These are phyloP conservation scores for Fulmarus glacialis DNA, from an alignment of 2,113 vertebrate species.

Conservation along the genomic window DNA sequence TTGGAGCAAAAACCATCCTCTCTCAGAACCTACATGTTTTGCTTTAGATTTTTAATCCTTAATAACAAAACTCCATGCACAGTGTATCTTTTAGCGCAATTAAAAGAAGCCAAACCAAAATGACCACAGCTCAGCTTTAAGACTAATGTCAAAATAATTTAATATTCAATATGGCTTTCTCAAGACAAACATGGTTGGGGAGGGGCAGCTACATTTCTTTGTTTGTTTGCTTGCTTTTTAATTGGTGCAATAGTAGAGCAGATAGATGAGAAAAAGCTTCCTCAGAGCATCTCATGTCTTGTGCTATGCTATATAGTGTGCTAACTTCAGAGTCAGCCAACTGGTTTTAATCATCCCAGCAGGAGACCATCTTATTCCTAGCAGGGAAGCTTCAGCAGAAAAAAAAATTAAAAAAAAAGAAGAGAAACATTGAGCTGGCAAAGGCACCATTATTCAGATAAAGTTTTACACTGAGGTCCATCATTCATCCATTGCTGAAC, in stretches of 20 bases:
- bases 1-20: background rate
- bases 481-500: background rate
- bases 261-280: background rate
- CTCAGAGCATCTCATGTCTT: background rate
- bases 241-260: background rate
- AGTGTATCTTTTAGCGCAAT: background rate
- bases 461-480: background rate
- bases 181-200: background rate
- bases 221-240: background rate
- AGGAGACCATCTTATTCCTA: background rate
- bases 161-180: background rate
- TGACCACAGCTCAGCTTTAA: background rate
- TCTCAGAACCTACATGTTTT: background rate
- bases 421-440: background rate
- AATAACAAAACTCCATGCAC: background rate
- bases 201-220: background rate
- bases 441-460: background rate
- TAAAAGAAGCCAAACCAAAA: background rate
- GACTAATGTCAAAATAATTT: background rate
- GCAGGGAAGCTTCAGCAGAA: background rate
- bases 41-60: background rate
- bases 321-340: background rate
- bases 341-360: conserved; percentile 32
- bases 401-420: too few species aligned
- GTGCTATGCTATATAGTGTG: background rate